These are phyloP conservation scores for Mus spretus DNA, from an alignment of 2,797 vertebrate genomes.

Conservation along the genomic window DNA sequence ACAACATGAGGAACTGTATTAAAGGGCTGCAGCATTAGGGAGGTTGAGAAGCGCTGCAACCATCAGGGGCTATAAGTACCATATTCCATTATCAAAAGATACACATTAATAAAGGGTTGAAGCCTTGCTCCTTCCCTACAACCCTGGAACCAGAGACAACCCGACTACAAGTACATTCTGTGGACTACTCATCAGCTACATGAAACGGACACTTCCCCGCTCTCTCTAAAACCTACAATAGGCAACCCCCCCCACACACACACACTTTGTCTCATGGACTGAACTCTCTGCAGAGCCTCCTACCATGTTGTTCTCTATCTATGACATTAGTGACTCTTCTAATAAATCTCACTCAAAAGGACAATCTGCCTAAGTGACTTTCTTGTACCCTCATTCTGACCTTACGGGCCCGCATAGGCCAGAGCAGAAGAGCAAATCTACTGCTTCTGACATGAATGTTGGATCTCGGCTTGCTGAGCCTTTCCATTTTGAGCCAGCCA, in stretches of 20 bases:
- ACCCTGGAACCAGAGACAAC: not conserved
- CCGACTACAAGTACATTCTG: not conserved
- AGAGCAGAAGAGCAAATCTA: not conserved
- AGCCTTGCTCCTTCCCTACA: not conserved
- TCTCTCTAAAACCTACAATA: not conserved
- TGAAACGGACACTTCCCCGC: no score
- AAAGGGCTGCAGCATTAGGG: not conserved
- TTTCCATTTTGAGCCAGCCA: slow-evolving; percentile 61
- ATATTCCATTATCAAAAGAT: not conserved
- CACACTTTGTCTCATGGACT: not conserved
- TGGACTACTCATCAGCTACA: not conserved
- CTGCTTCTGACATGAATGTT: not conserved
- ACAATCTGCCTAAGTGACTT: not conserved
- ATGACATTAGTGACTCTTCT: not conserved
- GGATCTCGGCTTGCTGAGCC: slow-evolving; percentile 11
- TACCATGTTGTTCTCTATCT: not conserved
- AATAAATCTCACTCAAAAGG: not conserved
- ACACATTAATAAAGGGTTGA: not conserved
- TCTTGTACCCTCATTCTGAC: not conserved
- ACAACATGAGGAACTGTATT: not conserved
- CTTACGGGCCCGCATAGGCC: not conserved
- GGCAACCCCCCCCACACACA: not conserved
- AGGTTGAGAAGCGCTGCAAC: not conserved
- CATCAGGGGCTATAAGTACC: not conserved
- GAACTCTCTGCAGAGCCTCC: not conserved